These are phyloP conservation scores for Idris sp. DNA, from an alignment of 1,140 invertebrate genomes.

Conservation along the genomic window DNA sequence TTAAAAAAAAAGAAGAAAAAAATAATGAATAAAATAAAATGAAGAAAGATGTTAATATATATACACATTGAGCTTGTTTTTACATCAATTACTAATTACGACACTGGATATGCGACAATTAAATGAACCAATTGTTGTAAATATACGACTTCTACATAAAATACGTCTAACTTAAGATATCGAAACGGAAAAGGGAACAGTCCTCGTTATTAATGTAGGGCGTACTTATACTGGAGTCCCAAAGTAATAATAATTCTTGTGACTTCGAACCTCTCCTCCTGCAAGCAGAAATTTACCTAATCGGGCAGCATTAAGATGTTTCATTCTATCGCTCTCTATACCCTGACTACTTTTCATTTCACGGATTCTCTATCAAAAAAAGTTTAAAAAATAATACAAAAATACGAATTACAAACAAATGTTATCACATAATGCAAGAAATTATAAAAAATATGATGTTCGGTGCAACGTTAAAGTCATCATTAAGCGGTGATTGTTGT, in stretches of 20 bases:
- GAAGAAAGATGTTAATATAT: conserved; percentile 13
- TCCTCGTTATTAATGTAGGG: conserved; percentile 14
- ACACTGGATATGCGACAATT: conserved; percentile 36
- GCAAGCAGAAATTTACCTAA: too few species aligned
- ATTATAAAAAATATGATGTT: conserved; percentile 11
- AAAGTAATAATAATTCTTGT: background rate
- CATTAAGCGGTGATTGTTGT: background rate
- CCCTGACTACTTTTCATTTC: conserved; percentile 8
- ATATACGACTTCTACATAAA: conserved; percentile 29
- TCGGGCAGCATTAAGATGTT: background rate
- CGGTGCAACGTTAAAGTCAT: conserved; percentile 22
- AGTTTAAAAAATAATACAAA: too few species aligned
- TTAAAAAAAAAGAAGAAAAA: conserved; percentile 1
- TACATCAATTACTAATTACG: conserved; percentile 28
- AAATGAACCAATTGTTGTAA: conserved; percentile 25
- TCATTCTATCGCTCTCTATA: conserved; percentile 16
- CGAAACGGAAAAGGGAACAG: background rate
- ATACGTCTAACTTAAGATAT: conserved; percentile 14
- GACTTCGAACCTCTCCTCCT: too few species aligned
- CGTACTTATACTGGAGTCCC: conserved; percentile 24
- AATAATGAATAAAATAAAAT: conserved; percentile 7
- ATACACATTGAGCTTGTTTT: conserved; percentile 23
- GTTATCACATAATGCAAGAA: conserved; percentile 18
- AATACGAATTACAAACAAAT: conserved; percentile 25
- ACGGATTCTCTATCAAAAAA: conserved; percentile 6